These are phyloP conservation scores for Macaca nemestrina DNA, from an alignment of 2,113 vertebrate species.

Conservation along the genomic window DNA sequence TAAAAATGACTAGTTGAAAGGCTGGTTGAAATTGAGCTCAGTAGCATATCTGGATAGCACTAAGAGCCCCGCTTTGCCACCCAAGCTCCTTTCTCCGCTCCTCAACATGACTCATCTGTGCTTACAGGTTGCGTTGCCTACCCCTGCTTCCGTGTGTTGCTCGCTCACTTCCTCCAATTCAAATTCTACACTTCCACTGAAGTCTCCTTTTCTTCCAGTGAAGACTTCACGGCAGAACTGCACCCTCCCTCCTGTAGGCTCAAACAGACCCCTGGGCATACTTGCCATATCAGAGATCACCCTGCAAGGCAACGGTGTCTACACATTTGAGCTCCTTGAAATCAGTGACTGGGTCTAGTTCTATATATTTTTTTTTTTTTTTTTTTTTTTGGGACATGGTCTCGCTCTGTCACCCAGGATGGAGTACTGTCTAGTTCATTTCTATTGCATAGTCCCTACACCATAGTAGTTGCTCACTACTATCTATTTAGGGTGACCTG, in stretches of 20 bases:
- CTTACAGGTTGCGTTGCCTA: not conserved
- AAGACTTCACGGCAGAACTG: not conserved
- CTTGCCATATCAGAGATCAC: not conserved
- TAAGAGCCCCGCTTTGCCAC: not conserved
- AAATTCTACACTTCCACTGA: not conserved
- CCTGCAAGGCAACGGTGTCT: fast-evolving
- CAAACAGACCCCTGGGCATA: not conserved
- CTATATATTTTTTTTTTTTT: too few relatives aligned
- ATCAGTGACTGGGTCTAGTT: not conserved
- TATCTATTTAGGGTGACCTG: not conserved
- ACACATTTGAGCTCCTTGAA: not conserved
- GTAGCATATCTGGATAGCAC: too few relatives aligned
- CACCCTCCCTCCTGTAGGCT: not conserved
- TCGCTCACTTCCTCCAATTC: not conserved
- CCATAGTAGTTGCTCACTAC: not conserved
- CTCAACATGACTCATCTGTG: not conserved
- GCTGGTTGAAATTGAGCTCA: not conserved
- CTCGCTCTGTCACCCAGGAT: too few relatives aligned
- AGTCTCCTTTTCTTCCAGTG: not conserved
- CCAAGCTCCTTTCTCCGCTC: not conserved
- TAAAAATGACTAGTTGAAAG: not conserved
- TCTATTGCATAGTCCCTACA: not conserved
- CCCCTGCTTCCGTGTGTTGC: not conserved
- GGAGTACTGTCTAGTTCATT: not conserved
- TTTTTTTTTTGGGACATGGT: too few relatives aligned